phyloP scores from a whole-genome alignment of 2,797 vertebrate species.

The Gymnothorax reevesii region DNA sequence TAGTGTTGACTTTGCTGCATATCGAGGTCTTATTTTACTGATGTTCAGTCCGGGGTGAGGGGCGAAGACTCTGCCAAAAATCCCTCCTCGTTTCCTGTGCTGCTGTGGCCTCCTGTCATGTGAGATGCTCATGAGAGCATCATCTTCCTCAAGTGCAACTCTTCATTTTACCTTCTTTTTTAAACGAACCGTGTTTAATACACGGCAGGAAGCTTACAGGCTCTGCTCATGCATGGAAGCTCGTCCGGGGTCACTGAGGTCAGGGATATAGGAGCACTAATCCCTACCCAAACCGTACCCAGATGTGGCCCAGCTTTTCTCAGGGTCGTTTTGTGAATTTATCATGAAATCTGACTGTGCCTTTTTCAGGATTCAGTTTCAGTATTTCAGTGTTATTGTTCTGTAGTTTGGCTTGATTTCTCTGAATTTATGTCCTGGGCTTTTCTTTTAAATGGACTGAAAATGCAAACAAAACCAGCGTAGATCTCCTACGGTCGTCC shows the following conservation, averaged over 20 bases:
- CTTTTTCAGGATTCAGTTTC: not conserved
- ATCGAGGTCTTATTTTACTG: not conserved
- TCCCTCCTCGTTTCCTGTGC: not conserved
- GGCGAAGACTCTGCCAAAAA: not conserved
- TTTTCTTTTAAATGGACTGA: constrained; percentile 13
- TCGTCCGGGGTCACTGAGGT: not conserved
- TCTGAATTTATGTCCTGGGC: not conserved
- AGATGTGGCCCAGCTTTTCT: not conserved
- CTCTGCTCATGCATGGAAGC: not conserved
- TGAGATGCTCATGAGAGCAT: not conserved
- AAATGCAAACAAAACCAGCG: not conserved
- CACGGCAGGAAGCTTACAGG: not conserved
- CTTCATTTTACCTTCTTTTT: not conserved
- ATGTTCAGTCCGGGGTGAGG: not conserved
- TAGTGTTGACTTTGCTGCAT: not conserved
- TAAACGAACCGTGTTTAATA: not conserved
- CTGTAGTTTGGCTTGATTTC: not conserved
- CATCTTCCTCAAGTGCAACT: not conserved
- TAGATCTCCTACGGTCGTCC: not conserved
- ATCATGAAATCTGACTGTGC: not conserved
- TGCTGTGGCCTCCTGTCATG: not conserved
- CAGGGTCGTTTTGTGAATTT: not conserved
- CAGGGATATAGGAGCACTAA: not conserved
- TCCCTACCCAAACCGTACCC: not conserved
- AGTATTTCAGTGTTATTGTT: not conserved